Evolutionary conservation across 2,888 invertebrate species (phyloP).

Genomic region (Acleris emargana): DNA sequence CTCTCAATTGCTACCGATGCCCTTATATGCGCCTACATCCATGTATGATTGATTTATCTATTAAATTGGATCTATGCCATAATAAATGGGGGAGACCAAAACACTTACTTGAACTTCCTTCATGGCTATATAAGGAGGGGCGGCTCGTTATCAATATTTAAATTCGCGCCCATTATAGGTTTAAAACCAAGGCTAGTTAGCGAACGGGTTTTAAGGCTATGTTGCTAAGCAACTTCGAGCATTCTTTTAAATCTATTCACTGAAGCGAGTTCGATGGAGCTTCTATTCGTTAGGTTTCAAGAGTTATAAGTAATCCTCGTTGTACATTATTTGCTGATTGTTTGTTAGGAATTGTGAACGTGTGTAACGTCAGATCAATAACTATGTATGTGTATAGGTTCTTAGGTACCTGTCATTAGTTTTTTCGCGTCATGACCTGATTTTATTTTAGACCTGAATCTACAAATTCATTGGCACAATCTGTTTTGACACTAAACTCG

Average conservation of each 20-base stretch:
- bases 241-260: neutral
- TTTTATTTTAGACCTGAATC: too few species aligned
- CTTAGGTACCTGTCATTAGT: too few species aligned
- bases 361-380: too few species aligned
- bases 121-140: conserved; percentile 20
- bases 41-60: conserved; percentile 35
- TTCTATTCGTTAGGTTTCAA: too few species aligned
- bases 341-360: too few species aligned
- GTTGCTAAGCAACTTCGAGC: neutral
- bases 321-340: too few species aligned
- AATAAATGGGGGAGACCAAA: conserved; percentile 29
- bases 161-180: conserved; percentile 29
- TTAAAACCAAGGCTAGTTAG: conserved; percentile 25
- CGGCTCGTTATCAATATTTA: conserved; percentile 35
- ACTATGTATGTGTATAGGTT: too few species aligned
- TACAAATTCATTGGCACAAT: too few species aligned
- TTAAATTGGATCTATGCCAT: conserved; percentile 34
- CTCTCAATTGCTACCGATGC: conserved; percentile 28
- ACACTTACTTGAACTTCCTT: conserved; percentile 29
- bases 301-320: too few species aligned
- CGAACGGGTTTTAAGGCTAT: conserved; percentile 22
- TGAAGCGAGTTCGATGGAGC: neutral
- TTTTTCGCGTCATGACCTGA: too few species aligned
- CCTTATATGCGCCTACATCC: conserved; percentile 22
- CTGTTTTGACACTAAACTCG: too few species aligned